These are phyloP conservation scores for Calliopum simillimum DNA, from an alignment of 2,888 invertebrate species.

Conservation along the genomic window DNA sequence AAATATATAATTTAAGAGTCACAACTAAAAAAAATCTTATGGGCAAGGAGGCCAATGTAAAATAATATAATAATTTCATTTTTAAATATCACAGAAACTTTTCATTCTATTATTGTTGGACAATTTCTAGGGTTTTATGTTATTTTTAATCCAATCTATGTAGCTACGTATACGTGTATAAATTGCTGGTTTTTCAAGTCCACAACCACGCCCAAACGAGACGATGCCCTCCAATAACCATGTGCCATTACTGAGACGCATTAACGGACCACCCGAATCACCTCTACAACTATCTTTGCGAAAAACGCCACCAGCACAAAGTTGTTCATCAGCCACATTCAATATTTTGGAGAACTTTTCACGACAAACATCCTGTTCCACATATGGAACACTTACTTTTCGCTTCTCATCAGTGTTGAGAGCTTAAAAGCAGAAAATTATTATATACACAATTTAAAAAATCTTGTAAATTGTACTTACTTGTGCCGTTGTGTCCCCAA, in stretches of 20 bases:
- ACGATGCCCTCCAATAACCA: conserved; percentile 73
- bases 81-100: not conserved
- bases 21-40: too few relatives aligned
- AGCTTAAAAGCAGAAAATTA: conserved; percentile 23
- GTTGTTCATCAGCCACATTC: conserved; percentile 61
- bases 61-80: too few relatives aligned
- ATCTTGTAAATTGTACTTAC: conserved; percentile 33
- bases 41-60: too few relatives aligned
- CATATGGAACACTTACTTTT: conserved; percentile 45
- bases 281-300: conserved; percentile 77
- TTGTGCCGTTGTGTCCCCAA: conserved; percentile 71
- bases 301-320: conserved; percentile 76
- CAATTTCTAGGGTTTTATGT: conserved; percentile 39
- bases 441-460: not conserved
- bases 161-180: conserved; percentile 46
- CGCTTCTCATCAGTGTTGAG: conserved; percentile 37
- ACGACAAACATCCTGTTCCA: conserved; percentile 40
- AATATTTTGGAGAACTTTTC: conserved; percentile 6
- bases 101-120: not conserved
- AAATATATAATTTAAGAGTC: too few relatives aligned
- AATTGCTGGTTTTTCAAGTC: conserved; percentile 57
- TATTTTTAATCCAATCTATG: conserved; percentile 43
- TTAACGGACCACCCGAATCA: conserved; percentile 80
- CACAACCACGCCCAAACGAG: conserved; percentile 75
- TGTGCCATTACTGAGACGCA: conserved; percentile 65